These are phyloP conservation scores for Cheirogaleus major DNA, from an alignment of 2,797 vertebrate species.

Conservation along the genomic window DNA sequence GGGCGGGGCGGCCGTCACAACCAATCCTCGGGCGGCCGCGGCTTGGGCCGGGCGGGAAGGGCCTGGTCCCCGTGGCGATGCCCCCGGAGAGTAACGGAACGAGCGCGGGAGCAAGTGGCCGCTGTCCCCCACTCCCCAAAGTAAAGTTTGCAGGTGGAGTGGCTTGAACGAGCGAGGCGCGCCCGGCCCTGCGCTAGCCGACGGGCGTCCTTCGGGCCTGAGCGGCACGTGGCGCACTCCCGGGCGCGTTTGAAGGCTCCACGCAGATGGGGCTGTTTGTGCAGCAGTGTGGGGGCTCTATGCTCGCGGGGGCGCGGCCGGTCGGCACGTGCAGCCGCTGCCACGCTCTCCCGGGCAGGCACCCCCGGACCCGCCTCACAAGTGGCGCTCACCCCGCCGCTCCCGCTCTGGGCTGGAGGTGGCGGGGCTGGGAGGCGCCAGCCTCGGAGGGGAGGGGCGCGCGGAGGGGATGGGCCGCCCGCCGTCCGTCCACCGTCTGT, in stretches of 20 bases:
- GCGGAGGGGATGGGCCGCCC: neutral
- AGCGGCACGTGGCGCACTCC: neutral
- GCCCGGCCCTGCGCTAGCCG: neutral
- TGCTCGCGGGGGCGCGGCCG: neutral
- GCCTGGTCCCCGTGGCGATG: rapidly evolving
- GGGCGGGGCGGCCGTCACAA: neutral
- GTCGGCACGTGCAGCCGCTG: neutral
- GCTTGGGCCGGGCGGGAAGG: neutral
- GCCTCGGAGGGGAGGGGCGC: conserved; percentile 58
- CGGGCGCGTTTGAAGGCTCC: neutral
- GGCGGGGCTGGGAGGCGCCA: conserved; percentile 50
- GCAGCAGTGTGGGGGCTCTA: neutral
- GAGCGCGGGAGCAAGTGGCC: rapidly evolving
- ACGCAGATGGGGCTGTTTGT: neutral
- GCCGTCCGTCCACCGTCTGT: neutral
- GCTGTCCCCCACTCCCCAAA: neutral
- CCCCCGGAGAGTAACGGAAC: rapidly evolving
- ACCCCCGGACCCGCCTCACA: conserved; percentile 70
- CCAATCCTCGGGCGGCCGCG: neutral
- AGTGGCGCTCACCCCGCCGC: neutral
- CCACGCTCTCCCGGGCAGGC: neutral
- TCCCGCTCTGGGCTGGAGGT: neutral
- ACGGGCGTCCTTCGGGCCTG: neutral
- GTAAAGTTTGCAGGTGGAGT: neutral
- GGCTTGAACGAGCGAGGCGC: neutral